Base-by-base conservation (phyloP, 2,797 vertebrate genomes). In the Melopsittacus undulatus region DNA sequence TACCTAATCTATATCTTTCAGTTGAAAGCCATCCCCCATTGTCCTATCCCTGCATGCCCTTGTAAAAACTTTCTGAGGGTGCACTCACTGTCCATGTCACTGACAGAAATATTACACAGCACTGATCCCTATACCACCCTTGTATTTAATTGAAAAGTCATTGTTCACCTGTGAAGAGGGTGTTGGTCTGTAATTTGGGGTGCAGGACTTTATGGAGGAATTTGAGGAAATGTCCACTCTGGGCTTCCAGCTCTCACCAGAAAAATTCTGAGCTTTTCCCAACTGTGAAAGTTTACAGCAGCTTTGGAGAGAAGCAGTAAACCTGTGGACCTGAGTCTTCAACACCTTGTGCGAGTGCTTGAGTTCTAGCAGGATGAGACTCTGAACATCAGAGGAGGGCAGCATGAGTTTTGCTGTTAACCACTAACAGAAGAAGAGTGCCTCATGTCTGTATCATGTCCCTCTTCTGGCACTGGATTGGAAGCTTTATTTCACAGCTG, bases 341-440 rank as follows among this genome's bases (percentile, higher is more conserved):
- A 10, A 1, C 12, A 6, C 48, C 26, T 45, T 0, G 0, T 64
- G 40, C 6, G 30, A 80, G 27, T 40, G 9, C 56, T 70, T 83
- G 38, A 49, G 48, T 82, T 89, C 72, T 67, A 32, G 32, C 42
- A 57, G 52, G 45, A 40, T 48, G 32, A 57, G 36, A 20, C 20
- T 38, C 29, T 49, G 52, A 85, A 66, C 48, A 45, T 94, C 38
- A 34, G 43, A 51, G 78, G 32, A 69, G 36, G 24, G n/a, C 21
- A 29, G 42, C 8, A 3, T 52, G 66, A 45, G 11, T 64, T 61
- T 67, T 75, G 51, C 68, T 83, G 36, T 67, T 52, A 83, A 69
- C 29, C 23, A 34, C 38, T 74, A n/a, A n/a, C 10, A 67, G 36
- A n/a, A 54, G 20, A 49, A 18, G 64, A 26, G 9, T 67, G 83